Conservation (phyloP, 2,113 vertebrate species). For the Sigmodon hispidus region DNA sequence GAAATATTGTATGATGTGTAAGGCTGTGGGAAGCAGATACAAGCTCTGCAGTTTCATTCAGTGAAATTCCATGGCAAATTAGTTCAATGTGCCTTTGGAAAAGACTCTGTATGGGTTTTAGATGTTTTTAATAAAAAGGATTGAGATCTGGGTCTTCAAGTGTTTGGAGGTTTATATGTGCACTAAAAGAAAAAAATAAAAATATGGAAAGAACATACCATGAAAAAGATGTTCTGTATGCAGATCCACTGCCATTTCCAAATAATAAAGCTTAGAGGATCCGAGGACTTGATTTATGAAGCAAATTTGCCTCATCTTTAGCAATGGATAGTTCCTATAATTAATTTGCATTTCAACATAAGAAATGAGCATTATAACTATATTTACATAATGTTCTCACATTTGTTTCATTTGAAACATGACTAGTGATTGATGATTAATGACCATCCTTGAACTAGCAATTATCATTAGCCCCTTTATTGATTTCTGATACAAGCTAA, state of each 20-base stretch:
- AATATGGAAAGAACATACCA: background rate
- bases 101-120: background rate
- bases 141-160: background rate
- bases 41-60: conserved; percentile 26
- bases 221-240: background rate
- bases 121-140: conserved; percentile 43
- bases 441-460: background rate
- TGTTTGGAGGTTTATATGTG: conserved; percentile 16
- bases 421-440: background rate
- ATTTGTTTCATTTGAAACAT: conserved; percentile 23
- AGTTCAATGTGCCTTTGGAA: background rate
- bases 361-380: background rate
- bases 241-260: background rate
- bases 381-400: background rate
- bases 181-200: background rate
- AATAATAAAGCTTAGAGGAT: background rate
- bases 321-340: background rate
- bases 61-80: conserved; percentile 44
- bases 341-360: conserved; percentile 1
- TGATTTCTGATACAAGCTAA: background rate
- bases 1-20: conserved; percentile 22
- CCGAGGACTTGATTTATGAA: background rate
- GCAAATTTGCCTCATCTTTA: background rate
- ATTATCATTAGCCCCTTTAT: background rate
- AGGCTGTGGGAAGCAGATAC: conserved; percentile 3